Evolutionary conservation across 2,888 invertebrate genomes (phyloP).

Genomic region (Linnaemya tessellans): DNA sequence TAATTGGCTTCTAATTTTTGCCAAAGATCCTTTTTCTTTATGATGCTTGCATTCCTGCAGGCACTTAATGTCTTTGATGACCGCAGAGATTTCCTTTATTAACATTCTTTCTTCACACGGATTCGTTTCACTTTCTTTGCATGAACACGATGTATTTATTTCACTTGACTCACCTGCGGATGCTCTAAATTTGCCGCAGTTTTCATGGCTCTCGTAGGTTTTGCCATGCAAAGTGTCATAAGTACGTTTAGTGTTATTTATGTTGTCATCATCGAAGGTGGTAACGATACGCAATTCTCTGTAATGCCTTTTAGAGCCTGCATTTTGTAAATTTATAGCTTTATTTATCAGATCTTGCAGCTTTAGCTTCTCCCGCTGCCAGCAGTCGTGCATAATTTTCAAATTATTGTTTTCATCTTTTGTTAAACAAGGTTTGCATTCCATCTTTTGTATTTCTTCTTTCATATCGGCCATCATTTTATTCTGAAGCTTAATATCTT

Average conservation of each 20-base stretch:
- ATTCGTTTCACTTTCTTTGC: conserved; percentile 30
- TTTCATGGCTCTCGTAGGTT: neutral
- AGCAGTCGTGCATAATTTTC: conserved; percentile 77
- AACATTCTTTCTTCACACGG: conserved; percentile 55
- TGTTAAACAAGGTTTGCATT: conserved; percentile 76
- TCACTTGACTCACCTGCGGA: conserved; percentile 68
- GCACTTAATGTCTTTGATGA: conserved; percentile 30
- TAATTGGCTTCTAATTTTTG: conserved; percentile 77
- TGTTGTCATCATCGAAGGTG: conserved; percentile 80
- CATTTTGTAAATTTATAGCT: conserved; percentile 80
- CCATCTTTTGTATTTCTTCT: conserved; percentile 77
- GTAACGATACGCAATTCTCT: conserved; percentile 78
- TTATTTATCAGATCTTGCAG: conserved; percentile 78
- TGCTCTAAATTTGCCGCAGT: conserved; percentile 47
- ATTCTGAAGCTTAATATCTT: conserved; percentile 81
- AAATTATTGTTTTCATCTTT: conserved; percentile 79
- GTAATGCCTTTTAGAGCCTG: conserved; percentile 78
- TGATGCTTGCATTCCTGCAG: conserved; percentile 4
- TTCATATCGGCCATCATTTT: conserved; percentile 79
- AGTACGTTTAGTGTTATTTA: conserved; percentile 74
- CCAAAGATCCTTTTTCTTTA: conserved; percentile 69
- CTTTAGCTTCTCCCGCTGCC: conserved; percentile 81
- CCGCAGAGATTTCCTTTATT: conserved; percentile 39
- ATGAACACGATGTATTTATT: conserved; percentile 35
- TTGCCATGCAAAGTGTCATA: conserved; percentile 48